Evolutionary conservation across 2,797 vertebrate species (phyloP).

Genomic region (Myotis myotis): DNA sequence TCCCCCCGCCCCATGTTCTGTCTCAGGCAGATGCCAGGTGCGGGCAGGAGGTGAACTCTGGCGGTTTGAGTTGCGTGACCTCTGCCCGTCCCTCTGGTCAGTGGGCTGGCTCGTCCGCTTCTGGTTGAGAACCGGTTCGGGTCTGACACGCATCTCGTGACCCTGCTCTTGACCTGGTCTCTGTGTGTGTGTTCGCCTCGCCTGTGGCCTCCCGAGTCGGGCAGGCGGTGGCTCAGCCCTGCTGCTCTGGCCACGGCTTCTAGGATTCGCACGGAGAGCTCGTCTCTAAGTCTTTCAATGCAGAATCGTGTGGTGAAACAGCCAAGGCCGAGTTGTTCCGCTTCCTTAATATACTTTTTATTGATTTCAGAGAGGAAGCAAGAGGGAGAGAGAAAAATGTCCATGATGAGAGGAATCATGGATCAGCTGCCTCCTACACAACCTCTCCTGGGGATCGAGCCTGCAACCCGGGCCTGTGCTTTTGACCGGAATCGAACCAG

Average conservation of each 20-base stretch:
- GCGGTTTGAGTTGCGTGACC: too few species aligned
- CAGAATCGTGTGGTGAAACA: neutral
- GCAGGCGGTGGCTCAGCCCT: too few species aligned
- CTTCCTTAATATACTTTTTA: too few species aligned
- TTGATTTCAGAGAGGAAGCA: too few species aligned
- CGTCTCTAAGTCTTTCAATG: neutral
- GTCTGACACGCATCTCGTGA: neutral
- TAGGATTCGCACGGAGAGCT: neutral
- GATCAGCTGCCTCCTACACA: too few species aligned
- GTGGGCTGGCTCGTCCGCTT: neutral
- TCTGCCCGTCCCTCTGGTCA: neutral
- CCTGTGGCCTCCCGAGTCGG: neutral
- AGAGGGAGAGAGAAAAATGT: too few species aligned
- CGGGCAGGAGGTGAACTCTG: neutral
- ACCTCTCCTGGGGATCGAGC: too few species aligned
- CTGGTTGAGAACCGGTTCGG: neutral
- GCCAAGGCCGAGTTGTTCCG: neutral
- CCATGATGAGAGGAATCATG: too few species aligned
- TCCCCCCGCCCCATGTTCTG: neutral
- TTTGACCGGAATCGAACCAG: too few species aligned
- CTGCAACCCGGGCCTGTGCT: too few species aligned
- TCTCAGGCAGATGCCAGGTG: neutral
- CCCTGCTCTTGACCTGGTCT: neutral
- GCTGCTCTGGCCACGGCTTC: fast-evolving
- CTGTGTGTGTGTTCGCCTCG: neutral